Base-by-base conservation (phyloP, 53 echinoderm and acorn worm genomes). In the Crossaster papposus region DNA sequence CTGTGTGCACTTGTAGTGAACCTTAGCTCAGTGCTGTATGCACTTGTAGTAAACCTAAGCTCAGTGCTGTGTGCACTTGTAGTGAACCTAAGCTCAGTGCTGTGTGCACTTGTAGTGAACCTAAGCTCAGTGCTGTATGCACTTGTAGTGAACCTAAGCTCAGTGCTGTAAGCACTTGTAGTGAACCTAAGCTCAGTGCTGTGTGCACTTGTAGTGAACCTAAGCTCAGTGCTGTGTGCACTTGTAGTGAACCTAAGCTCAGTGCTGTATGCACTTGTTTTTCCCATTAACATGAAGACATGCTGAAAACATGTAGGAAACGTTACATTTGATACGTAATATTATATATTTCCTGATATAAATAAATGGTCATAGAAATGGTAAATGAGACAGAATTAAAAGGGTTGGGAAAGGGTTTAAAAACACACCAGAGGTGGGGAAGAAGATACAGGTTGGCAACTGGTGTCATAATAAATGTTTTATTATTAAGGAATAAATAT, bases 271-370 rank as follows among this genome's bases (percentile, higher is more conserved):
- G 35, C 35, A 33, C 30, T 71, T 74, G 24, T 32, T 74, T 74
- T 74, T 74, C 36, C 4, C 35, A 74, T 74, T 32, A 74, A 74
- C 33, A 74, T 5, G 36, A 33, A 36, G 35, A 74, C 11, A 74
- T 35, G 36, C 29, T 14, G 14, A 14, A 37, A 65, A 38, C 37
- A 68, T 70, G 83, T 68, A 38, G 0, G 35, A 51, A 38, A 64
- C 70, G 70, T 38, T 70, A 37, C 24, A 44, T 83, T 68, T 83
- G 83, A 83, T 83, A 33, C 20, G 75, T 20, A 74, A 74, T 32
- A 33, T 0, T 44, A 74, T 35, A 29, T 10, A 22, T 74, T 74
- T 34, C 34, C 75, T 74, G 75, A 74, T 8, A 18, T 35, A n/a
- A n/a, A 12, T 11, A 36, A 20, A 74, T 31, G 17, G 1, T 74